Conservation (phyloP, 2,113 vertebrate genomes). For the Carassius gibelio region DNA sequence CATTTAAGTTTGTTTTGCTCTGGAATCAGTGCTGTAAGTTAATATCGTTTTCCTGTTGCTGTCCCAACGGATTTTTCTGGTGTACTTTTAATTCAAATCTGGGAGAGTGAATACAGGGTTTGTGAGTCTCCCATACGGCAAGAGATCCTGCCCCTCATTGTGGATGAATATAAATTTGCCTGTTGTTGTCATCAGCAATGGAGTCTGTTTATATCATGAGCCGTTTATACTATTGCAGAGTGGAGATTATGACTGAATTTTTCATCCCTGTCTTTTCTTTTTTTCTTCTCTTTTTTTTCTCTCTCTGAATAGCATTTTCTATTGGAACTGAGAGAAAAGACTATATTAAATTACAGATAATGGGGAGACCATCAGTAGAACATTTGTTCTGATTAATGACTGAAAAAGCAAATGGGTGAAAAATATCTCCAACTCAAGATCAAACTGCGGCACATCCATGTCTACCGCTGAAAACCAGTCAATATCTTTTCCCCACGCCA, state of each 20-base stretch:
- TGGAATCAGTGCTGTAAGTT: not conserved
- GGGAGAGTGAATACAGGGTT: not conserved
- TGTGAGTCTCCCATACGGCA: not conserved
- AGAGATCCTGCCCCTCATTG: conserved; percentile 21
- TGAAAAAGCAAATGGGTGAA: conserved; percentile 44
- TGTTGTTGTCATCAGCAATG: conserved; percentile 27
- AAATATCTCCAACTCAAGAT: conserved; percentile 24
- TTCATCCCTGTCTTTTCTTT: not conserved
- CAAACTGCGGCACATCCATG: not conserved
- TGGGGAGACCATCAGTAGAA: conserved; percentile 49
- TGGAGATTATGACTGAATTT: conserved; percentile 38
- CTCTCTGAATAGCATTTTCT: conserved; percentile 39
- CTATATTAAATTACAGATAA: conserved; percentile 48
- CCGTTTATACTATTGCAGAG: conserved; percentile 28
- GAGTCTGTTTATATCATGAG: conserved; percentile 39
- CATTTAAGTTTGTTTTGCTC: not conserved
- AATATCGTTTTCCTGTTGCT: conserved; percentile 25
- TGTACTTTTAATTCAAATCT: conserved; percentile 30
- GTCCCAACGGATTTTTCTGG: conserved; percentile 32
- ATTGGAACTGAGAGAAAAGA: conserved; percentile 40
- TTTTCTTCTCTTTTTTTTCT: not conserved
- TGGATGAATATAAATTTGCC: conserved; percentile 27
- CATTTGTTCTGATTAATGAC: conserved; percentile 53
- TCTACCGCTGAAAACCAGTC: conserved; percentile 38
- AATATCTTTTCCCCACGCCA: conserved; percentile 39